Base-by-base conservation (phyloP, 2,113 vertebrate species). In the Podocnemis expansa region DNA sequence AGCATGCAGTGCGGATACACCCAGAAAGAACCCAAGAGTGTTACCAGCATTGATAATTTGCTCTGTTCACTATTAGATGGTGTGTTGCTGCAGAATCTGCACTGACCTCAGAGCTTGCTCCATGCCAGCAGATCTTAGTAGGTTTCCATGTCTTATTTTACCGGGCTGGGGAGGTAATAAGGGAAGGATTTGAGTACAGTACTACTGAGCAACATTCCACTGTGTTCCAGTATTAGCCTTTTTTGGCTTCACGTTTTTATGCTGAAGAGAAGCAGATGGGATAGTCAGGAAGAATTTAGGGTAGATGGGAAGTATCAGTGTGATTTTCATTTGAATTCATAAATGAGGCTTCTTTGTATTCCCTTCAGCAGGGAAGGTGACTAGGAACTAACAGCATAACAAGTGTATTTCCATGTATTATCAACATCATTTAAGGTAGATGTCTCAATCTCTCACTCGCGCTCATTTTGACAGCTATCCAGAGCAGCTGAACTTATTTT, bases 401-500 rank as follows among this genome's bases (percentile, higher is more conserved):
- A 85, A 41, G 9, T 8, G 14, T 6, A 85, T 78, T 43, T 67
- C n/a, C 63, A 52, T 60, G 92, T 92, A 51, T 93, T 89, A 51
- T 60, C 24, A 1, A 6, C 85, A 47, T 87, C 84, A 51, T 51
- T 84, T 84, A 45, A 87, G 31, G 67, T 89, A 86, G 87, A 56
- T 87, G 55, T 52, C 55, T 90, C 82, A 82, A 51, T 29, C 75
- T 84, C 82, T 79, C 80, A 41, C 79, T 54, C 85, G 86, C 58
- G 92, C 47, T 91, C 13, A 1, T 91, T 95, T 84, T 91, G 89
- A 90, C 86, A 91, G 73, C 80, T 93, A 54, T 92, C 88, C 51
- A 78, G 78, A 92, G 43, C 56, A 38, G 73, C 85, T 94, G 91
- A 78, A 86, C 93, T 91, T 89, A 56, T 92, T 94, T 93, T 93